Percentiles rank a stretch among this genome's conserved stretches.
Conservation (phyloP, 2,113 vertebrate species). For the Megaptera novaeangliae region DNA sequence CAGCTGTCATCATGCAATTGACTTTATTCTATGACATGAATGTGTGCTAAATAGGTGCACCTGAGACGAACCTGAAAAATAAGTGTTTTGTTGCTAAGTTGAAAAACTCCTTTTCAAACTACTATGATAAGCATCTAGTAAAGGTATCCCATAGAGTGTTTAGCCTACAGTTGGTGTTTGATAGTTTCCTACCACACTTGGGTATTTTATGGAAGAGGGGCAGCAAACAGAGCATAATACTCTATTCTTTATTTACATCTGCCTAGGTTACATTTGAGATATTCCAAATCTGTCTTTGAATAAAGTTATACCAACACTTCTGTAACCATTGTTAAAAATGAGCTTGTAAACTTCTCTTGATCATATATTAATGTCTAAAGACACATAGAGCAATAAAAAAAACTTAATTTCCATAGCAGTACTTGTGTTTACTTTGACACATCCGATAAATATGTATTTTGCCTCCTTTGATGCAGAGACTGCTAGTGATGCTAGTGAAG, state of each 20-base stretch:
- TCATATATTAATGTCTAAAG: not conserved
- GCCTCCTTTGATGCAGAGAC: not conserved
- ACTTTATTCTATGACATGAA: not conserved
- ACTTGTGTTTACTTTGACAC: not conserved
- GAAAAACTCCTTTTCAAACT: not conserved
- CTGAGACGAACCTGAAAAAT: not conserved
- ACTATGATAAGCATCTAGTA: not conserved
- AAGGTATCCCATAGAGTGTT: not conserved
- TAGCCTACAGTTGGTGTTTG: not conserved
- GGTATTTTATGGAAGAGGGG: not conserved
- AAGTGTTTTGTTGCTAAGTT: not conserved
- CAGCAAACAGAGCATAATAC: not conserved
- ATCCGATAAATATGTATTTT: not conserved
- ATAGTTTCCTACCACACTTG: not conserved
- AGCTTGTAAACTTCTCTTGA: not conserved
- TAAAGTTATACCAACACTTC: not conserved
- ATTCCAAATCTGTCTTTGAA: not conserved
- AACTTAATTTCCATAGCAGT: not conserved
- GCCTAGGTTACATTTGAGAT: not conserved
- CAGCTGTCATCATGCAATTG: not conserved
- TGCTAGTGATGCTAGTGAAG: not conserved
- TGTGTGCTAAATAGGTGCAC: not conserved
- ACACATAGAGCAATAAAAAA: not conserved
- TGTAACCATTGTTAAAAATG: not conserved
- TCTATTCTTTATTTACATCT: not conserved